Conservation (phyloP, 2,113 vertebrate species). For the Serinus canaria region DNA sequence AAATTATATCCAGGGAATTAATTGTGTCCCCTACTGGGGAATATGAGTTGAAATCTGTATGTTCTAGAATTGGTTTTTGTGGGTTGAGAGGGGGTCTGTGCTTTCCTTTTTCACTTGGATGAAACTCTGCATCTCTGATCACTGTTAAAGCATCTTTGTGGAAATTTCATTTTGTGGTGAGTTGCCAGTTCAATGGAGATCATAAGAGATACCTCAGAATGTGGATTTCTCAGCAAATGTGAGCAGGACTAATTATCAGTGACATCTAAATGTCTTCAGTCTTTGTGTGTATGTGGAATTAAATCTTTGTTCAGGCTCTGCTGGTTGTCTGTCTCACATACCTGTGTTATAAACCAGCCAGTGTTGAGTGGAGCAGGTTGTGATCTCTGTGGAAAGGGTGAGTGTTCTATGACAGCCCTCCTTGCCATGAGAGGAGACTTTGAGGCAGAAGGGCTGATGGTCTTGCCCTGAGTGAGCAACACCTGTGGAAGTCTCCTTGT, state of each 20-base stretch:
- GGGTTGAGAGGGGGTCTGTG: too few species aligned
- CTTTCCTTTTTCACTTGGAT: not conserved
- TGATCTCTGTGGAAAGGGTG: not conserved
- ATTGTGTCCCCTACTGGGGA: not conserved
- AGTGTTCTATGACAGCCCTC: not conserved
- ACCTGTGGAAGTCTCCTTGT: not conserved
- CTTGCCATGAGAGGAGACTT: not conserved
- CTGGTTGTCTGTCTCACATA: not conserved
- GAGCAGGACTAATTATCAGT: not conserved
- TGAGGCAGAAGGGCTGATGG: not conserved
- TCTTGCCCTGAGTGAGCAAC: not conserved
- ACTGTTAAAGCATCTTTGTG: not conserved
- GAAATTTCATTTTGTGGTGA: not conserved
- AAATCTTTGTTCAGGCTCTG: not conserved
- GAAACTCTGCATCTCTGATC: not conserved
- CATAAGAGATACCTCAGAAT: not conserved
- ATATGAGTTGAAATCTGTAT: not conserved
- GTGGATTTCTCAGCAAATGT: not conserved
- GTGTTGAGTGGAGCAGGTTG: not conserved
- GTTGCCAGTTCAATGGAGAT: not conserved
- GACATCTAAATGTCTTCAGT: not conserved
- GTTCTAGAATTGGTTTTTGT: not conserved
- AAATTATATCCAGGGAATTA: not conserved
- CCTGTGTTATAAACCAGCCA: not conserved
- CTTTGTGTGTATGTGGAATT: not conserved